A percentile compares a stretch with the other conserved stretches of the same genome.
Conservation (phyloP, 2,797 vertebrate species). For the Danionella dracula region DNA sequence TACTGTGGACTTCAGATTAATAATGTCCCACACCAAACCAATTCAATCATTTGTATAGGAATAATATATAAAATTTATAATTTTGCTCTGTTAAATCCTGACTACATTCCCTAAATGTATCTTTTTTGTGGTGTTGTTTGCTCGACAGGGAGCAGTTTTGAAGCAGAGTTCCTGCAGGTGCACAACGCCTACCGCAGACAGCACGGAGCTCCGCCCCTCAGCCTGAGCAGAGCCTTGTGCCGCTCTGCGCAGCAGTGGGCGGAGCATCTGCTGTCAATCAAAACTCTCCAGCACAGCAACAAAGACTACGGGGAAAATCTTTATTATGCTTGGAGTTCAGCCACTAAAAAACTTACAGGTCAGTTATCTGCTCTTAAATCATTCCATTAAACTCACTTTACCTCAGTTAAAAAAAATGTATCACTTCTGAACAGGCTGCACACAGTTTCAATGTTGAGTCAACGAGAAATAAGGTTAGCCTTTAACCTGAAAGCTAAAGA, state of each 20-base stretch:
- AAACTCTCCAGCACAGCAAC: constrained; percentile 45
- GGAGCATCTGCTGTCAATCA: constrained; percentile 37
- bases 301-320: constrained; percentile 61
- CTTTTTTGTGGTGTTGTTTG: not conserved
- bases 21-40: too few species aligned
- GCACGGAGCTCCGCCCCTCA: constrained; percentile 49
- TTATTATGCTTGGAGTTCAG: constrained; percentile 43
- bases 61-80: too few species aligned
- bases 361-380: not conserved
- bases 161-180: constrained; percentile 54
- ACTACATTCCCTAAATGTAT: too few species aligned
- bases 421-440: too few species aligned
- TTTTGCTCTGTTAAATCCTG: too few species aligned
- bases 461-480: too few species aligned
- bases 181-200: constrained; percentile 60
- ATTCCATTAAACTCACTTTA: not conserved
- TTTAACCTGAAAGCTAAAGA: too few species aligned
- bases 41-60: too few species aligned
- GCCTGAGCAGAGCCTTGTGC: constrained; percentile 41
- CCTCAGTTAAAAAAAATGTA: too few species aligned
- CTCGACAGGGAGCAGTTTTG: constrained; percentile 51
- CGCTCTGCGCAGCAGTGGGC: constrained; percentile 62
- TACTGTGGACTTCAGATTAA: too few species aligned
- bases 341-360: not conserved
- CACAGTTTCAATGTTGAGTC: too few species aligned